Evolutionary conservation across 1,140 invertebrate species (phyloP), one percentile per base, ranked within the genome.

Genomic region (Elysia chlorotica): DNA sequence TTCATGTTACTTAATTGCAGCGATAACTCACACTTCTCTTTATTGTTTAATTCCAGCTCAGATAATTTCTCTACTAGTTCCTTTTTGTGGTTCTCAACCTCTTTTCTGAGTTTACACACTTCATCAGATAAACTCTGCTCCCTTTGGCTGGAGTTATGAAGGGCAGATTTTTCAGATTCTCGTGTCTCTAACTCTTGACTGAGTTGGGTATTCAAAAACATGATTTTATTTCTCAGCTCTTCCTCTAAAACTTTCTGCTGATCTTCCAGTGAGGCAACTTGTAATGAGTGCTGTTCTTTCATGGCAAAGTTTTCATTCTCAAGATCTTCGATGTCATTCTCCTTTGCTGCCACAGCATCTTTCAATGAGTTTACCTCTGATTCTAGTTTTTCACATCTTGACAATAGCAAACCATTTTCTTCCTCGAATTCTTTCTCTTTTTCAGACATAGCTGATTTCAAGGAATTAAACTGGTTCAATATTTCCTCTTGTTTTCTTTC

Each of bases 1-100:
- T n/a, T 21, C 17, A 63, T 5, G 19, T 63, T 37, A 23, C 59
- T 63, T 33, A 71, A 28, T 36, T 71, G 57, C 25, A 71, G 31
- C 48, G 17, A 37, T 30, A 65, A 23, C 25, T 56, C 35, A 71
- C 35, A 33, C 1, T n/a, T 28, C 5, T 48, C 41, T 54, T 63
- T 71, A 30, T 63, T 75, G 31, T 75, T 70, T n/a, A 36, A 36
- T 61, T 71, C 74, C 35, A 75, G 56, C 28, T 75, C 62, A 28
- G 35, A 35, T 10, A 53, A 23, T 28, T 61, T 41, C 17, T 35
- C 28, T 53, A 65, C 25, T 28, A 75, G 36, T 23, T 75, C 35
- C 25, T 21, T n/a, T 33, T 37, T 71, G 36, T 37, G 57, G 0
- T 71, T 33, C 17, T 63, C 59, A 25, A 71, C 37, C n/a, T 71